These are phyloP conservation scores for Notarius quadriscutis DNA, from an alignment of 2,113 vertebrate species.

Conservation along the genomic window DNA sequence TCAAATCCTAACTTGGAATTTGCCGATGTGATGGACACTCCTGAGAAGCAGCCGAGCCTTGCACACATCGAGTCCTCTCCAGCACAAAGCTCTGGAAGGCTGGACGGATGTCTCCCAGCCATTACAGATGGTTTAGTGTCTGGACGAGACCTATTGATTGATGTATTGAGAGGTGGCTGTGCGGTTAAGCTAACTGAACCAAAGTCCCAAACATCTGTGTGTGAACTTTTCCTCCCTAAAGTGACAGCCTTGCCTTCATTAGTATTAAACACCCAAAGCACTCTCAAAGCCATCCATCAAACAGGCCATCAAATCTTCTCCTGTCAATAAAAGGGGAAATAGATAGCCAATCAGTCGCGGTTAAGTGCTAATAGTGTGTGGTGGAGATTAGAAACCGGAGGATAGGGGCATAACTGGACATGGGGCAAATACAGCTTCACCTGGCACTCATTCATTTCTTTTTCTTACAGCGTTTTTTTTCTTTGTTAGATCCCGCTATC, in stretches of 20 bases:
- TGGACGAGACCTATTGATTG: conserved; percentile 66
- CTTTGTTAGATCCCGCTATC: conserved; percentile 62
- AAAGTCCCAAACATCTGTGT: conserved; percentile 36
- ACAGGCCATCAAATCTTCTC: not conserved
- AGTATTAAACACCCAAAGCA: conserved; percentile 73
- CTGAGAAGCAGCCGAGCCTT: conserved; percentile 15
- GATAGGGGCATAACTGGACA: conserved; percentile 42
- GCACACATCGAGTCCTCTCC: not conserved
- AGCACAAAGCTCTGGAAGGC: not conserved
- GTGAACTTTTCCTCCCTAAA: conserved; percentile 41
- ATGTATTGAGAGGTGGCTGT: conserved; percentile 37
- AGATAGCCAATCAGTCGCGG: conserved; percentile 19
- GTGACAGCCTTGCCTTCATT: conserved; percentile 49
- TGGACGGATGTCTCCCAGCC: conserved; percentile 11
- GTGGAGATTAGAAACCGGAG: conserved; percentile 35
- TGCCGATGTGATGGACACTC: not conserved
- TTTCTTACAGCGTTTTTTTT: conserved; percentile 53
- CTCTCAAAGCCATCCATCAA: conserved; percentile 26
- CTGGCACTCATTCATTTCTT: conserved; percentile 77
- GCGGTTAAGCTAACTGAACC: conserved; percentile 54
- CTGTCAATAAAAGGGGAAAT: conserved; percentile 24
- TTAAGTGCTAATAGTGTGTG: conserved; percentile 20
- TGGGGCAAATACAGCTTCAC: conserved; percentile 18
- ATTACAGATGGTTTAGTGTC: conserved; percentile 47
- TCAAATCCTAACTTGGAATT: not conserved